Evolutionary conservation across 2,797 vertebrate genomes (phyloP).

Genomic region (Cirrhinus molitorella): DNA sequence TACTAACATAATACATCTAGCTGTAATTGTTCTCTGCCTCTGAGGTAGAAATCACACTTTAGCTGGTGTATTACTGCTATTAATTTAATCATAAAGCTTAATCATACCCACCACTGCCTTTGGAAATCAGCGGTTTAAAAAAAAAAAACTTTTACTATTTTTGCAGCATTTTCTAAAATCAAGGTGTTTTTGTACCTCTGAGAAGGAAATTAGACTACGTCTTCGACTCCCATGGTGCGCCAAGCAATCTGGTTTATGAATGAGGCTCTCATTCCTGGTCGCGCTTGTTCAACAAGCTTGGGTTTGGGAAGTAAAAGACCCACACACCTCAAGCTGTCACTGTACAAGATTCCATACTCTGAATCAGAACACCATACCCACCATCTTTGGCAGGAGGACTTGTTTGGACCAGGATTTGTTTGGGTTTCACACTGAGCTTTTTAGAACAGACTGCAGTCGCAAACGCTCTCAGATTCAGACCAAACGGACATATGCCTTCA

Average conservation of each 20-base stretch:
- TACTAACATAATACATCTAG: not conserved
- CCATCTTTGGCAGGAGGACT: slow-evolving; percentile 47
- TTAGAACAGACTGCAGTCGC: slow-evolving; percentile 40
- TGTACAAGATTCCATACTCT: slow-evolving; percentile 36
- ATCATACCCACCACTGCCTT: slow-evolving; percentile 10
- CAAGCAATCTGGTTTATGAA: slow-evolving; percentile 34
- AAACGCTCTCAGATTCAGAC: slow-evolving; percentile 36
- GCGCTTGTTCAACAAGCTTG: slow-evolving; percentile 36
- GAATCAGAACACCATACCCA: slow-evolving; percentile 40
- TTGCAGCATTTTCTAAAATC: not conserved
- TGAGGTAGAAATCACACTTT: not conserved
- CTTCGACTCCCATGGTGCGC: not conserved
- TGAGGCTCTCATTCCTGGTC: slow-evolving; percentile 22
- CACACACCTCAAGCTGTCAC: slow-evolving; percentile 50
- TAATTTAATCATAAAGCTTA: slow-evolving; percentile 22
- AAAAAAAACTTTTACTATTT: not conserved
- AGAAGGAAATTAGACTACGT: not conserved
- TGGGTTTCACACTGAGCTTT: slow-evolving; percentile 49
- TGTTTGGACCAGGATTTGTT: slow-evolving; percentile 45
- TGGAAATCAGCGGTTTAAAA: not conserved
- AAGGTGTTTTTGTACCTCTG: slow-evolving; percentile 12
- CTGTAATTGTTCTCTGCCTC: not conserved
- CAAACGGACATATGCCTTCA: slow-evolving; percentile 34
- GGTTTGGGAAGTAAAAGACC: slow-evolving; percentile 35
- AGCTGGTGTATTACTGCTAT: slow-evolving; percentile 1